Evolutionary conservation across 2,113 vertebrate species (phyloP), one percentile per base, ranked within the genome.

Genomic region (Lanius ludovicianus): DNA sequence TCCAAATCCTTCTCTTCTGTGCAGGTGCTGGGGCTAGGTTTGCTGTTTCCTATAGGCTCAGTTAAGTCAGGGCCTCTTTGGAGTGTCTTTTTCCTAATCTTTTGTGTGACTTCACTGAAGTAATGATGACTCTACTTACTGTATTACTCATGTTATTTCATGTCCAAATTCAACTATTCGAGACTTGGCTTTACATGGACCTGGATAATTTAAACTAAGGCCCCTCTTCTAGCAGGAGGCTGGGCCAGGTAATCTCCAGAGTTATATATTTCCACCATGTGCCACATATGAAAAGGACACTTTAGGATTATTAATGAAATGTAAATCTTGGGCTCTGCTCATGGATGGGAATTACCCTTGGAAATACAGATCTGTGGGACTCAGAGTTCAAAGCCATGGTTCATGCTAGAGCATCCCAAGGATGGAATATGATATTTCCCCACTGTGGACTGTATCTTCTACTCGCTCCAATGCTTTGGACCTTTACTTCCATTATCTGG

Each of bases 261-360:
- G 79, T 27, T 74, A 35, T 3, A 0, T 10, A 70, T 80, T 95
- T 97, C 71, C 42, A 67, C 57, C 52, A 9, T 16, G 59, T 83
- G 70, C 70, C 49, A 19, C 82, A 47, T 67, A 11, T 53, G 83
- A 88, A 83, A 95, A 65, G 59, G 50, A 60, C 92, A 83, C 89
- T 94, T 86, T 52, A 70, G 73, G 60, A n/a, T 44, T 78, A 84
- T 90, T 90, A 88, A 92, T 76, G 89, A 92, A 86, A 93, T 37
- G 27, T 93, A 94, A 84, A 68, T 67, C 63, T 78, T 90, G 79
- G 44, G 76, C 52, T 83, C 3, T 39, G 27, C 56, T 74, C 23
- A 5, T 7, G 22, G 50, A 86, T 78, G 70, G 59, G 84, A 88
- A 85, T 91, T 91, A 41, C 14, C 47, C 47, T 55, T 67, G 50